Conservation (phyloP, 2,797 vertebrate genomes). For the Sciaenops ocellatus region DNA sequence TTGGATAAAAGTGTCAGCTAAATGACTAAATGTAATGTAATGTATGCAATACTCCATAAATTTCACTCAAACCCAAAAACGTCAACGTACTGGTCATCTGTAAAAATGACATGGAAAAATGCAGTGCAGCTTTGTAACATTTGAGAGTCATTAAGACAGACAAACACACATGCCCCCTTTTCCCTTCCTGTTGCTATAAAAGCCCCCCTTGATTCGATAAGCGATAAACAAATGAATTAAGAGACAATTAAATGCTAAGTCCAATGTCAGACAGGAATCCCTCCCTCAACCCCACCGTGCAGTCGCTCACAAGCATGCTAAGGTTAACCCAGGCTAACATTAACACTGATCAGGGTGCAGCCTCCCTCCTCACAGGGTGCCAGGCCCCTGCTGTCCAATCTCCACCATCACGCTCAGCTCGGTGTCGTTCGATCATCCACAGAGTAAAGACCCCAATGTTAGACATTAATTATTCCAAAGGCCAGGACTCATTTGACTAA, state of each 20-base stretch:
- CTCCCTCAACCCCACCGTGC: constrained; percentile 25
- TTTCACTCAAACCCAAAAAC: not conserved
- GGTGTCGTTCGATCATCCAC: constrained; percentile 77
- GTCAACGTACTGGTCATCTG: not conserved
- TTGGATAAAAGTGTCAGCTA: too few species aligned
- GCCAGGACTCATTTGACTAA: constrained; percentile 90
- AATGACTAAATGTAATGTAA: too few species aligned
- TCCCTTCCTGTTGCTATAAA: constrained; percentile 31
- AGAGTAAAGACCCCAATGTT: constrained; percentile 84
- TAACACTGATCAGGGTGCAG: constrained; percentile 82
- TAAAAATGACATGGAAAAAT: constrained; percentile 4
- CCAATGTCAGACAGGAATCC: constrained; percentile 43
- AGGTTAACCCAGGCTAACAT: constrained; percentile 85
- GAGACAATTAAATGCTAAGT: constrained; percentile 61
- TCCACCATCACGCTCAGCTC: constrained; percentile 75
- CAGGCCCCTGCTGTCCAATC: constrained; percentile 78
- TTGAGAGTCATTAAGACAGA: constrained; percentile 45
- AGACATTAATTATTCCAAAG: constrained; percentile 91
- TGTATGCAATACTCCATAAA: not conserved
- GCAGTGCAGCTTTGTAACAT: constrained; percentile 36
- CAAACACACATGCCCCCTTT: constrained; percentile 29
- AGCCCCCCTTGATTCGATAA: constrained; percentile 51
- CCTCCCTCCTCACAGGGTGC: constrained; percentile 60
- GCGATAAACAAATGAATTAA: constrained; percentile 73
- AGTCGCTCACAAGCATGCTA: constrained; percentile 62